Percentiles rank a stretch among this genome's conserved stretches.
phyloP scores from a whole-genome alignment of 2,888 invertebrate species.

The Leptinotarsa rubiginosa region DNA sequence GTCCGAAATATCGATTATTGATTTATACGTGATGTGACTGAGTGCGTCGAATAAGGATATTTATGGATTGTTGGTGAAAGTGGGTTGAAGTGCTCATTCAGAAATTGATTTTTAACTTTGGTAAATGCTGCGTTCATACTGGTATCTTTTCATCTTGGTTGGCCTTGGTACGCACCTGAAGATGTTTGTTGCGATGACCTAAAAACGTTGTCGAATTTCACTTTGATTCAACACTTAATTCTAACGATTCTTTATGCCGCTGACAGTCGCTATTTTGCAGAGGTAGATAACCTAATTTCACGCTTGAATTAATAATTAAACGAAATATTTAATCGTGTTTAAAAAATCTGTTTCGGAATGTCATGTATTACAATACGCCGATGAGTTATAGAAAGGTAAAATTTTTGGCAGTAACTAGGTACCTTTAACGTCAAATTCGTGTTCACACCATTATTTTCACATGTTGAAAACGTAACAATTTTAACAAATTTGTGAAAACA shows the following conservation, averaged over 20 bases:
- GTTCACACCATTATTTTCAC: too few relatives aligned
- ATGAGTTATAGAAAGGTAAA: too few relatives aligned
- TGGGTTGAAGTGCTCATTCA: constrained; percentile 13
- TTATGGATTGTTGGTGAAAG: constrained; percentile 11
- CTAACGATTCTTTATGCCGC: not conserved
- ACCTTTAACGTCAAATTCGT: too few relatives aligned
- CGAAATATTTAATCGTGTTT: too few relatives aligned
- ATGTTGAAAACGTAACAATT: too few relatives aligned
- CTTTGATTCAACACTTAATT: not conserved
- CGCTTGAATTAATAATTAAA: not conserved
- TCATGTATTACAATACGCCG: too few relatives aligned
- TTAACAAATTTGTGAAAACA: too few relatives aligned
- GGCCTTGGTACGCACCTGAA: constrained; percentile 8
- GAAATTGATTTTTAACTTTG: constrained; percentile 1
- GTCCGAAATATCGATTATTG: not conserved
- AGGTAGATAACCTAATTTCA: not conserved
- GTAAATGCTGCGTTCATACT: not conserved
- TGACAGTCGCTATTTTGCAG: not conserved
- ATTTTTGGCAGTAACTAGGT: too few relatives aligned
- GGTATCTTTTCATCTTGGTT: constrained; percentile 9
- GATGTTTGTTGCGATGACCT: constrained; percentile 5
- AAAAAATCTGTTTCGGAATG: too few relatives aligned
- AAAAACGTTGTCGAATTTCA: not conserved
- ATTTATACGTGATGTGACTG: not conserved
- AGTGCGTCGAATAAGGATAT: constrained; percentile 7